Evolutionary conservation across 2,888 invertebrate species (phyloP).

Genomic region (Pegoplata infirma): DNA sequence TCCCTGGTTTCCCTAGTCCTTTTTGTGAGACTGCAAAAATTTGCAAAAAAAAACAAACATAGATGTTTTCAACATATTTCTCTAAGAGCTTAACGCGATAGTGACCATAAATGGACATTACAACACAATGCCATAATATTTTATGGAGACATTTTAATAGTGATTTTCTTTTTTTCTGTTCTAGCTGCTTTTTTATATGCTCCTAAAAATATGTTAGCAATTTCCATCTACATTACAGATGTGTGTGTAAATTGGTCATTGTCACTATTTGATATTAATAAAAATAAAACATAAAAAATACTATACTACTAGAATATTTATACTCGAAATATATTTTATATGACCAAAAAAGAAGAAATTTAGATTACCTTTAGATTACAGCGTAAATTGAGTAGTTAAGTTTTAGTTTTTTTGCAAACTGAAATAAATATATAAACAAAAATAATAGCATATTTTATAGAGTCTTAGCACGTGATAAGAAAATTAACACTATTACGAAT

Average conservation of each 20-base stretch:
- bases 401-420: constrained; percentile 9
- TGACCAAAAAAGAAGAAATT: constrained; percentile 48
- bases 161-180: constrained; percentile 18
- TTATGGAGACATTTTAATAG: constrained; percentile 53
- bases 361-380: constrained; percentile 60
- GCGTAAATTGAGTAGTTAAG: constrained; percentile 56
- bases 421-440: constrained; percentile 32
- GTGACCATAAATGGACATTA: constrained; percentile 50
- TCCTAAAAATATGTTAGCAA: constrained; percentile 30
- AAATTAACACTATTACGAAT: constrained; percentile 57
- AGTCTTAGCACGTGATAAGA: constrained; percentile 60
- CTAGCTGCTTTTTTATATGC: constrained; percentile 19
- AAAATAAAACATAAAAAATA: constrained; percentile 35
- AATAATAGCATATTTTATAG: constrained; percentile 59
- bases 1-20: too few relatives aligned
- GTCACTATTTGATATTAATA: constrained; percentile 47
- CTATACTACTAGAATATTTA: constrained; percentile 25
- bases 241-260: constrained; percentile 46
- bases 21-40: too few relatives aligned
- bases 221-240: background rate
- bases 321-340: constrained; percentile 20
- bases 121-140: constrained; percentile 46
- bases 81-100: constrained; percentile 46
- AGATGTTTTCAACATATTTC: constrained; percentile 45
- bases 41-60: background rate